Conservation (phyloP, 2,113 vertebrate species). For the Petaurus breviceps region DNA sequence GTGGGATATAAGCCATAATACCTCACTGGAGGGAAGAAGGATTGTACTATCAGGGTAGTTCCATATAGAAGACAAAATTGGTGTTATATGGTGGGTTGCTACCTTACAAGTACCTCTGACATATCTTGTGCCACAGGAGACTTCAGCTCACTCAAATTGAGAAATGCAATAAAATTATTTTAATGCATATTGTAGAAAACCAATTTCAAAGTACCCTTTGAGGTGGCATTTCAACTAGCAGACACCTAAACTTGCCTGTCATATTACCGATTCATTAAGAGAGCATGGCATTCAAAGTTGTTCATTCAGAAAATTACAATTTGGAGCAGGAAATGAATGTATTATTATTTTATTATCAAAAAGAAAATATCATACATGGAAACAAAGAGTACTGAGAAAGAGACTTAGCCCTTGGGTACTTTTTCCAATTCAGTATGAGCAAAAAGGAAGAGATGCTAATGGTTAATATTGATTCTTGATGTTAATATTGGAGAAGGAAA, state of each 20-base stretch:
- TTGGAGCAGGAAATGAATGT: conserved; percentile 65
- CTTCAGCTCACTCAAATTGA: conserved; percentile 67
- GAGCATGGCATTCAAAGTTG: conserved; percentile 65
- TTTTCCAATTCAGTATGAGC: conserved; percentile 9
- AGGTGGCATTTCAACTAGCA: conserved; percentile 67
- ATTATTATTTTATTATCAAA: conserved; percentile 57
- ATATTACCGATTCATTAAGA: conserved; percentile 67
- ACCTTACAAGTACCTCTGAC: conserved; percentile 57
- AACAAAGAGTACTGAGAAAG: conserved; percentile 48
- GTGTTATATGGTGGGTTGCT: conserved; percentile 13
- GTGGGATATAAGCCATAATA: background rate
- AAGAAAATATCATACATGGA: conserved; percentile 52
- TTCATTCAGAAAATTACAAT: conserved; percentile 76
- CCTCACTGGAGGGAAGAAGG: background rate
- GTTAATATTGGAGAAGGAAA: background rate
- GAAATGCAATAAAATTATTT: conserved; percentile 54
- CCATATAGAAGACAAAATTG: background rate
- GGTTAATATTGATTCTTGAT: background rate
- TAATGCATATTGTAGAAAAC: conserved; percentile 69
- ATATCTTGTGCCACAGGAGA: conserved; percentile 51
- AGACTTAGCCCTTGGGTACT: background rate
- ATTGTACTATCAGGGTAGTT: background rate
- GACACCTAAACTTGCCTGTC: conserved; percentile 63
- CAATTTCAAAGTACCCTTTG: conserved; percentile 72
- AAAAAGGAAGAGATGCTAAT: conserved; percentile 62